Base-by-base conservation (phyloP, 2,113 vertebrate genomes). In the Tonatia bakeri region DNA sequence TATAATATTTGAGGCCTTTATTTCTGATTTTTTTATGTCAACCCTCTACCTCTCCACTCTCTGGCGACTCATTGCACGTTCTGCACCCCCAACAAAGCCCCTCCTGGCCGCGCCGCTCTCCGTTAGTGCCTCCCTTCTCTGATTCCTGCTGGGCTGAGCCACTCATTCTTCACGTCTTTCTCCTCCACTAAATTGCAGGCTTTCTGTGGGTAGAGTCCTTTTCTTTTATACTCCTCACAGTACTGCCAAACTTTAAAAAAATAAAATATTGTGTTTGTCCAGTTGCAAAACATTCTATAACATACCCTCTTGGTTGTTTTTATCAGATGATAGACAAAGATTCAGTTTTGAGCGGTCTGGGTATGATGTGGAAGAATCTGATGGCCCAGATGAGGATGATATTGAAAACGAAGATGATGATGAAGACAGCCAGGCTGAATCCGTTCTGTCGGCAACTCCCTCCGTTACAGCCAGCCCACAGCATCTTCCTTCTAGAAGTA, bases 401-500 rank as follows among this genome's bases (percentile, higher is more conserved):
- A 99, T 99, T 15, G 99, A 99, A 70, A 99, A 99, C 0, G 99
- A 99, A 33, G 99, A 99, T 1, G 99, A 99, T 1, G 99, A 99
- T 67, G 99, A 99, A n/a, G 99, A 99, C 98, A 99, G 99, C 97
- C 99, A 99, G 98, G 99, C 99, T 0, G 99, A 99, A 93, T 99
- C 99, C 0, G 99, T 99, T n/a, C 98, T 99, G 9, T 99, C 99
- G 9, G 99, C 99, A 6, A 99, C 99, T 1, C 99, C 99, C 2
- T 99, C 99, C 0, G 99, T 99, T 59, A 99, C 99, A 0, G 99
- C 99, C 94, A 99, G 99, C 97, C 99, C 99, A 0, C 99, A 99
- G 98, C 99, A 99, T 59, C 94, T 99, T n/a, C 98, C 99, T 0
- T 98, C 98, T 11, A 97, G 98, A 52, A 97, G 97, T 0, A 1